Evolutionary conservation across 2,797 vertebrate genomes (phyloP), one percentile per base, ranked within the genome.

Genomic region (Glyptemys insculpta): DNA sequence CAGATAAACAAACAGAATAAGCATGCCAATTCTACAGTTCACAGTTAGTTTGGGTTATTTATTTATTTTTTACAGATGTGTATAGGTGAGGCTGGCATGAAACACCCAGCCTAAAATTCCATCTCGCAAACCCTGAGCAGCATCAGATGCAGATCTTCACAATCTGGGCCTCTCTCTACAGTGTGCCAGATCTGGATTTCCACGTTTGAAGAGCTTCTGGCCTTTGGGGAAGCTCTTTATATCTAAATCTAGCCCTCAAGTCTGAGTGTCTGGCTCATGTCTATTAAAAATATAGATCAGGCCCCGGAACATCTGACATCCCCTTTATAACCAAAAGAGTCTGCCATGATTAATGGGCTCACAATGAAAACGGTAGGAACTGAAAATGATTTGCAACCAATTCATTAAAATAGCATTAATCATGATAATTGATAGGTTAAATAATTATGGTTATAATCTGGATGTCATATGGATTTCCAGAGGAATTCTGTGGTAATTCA

Each of bases 361-460:
- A 90, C 93, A 97, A 91, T 96, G 96, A 95, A 98, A 98, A 98
- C 92, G 95, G 91, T 81, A 95, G 94, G 96, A 98, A 97, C 95
- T 93, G 96, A 98, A 98, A 98, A 97, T 96, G 68, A 98, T 98
- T 98, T 98, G 97, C 95, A 97, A 98, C 96, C 41, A 86, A 97
- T 98, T 98, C 97, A 97, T 98, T 98, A 98, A 96, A 97, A 97
- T 91, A 95, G 86, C 96, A 98, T 98, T 97, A 97, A 98, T 98
- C 97, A 98, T 87, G 78, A 91, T 98, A 98, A 98, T 95, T 98
- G 95, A 98, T 97, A 96, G 94, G 97, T 97, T 98, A 98, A 98
- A 98, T 98, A 98, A 98, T 98, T 98, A 98, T 90, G 96, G 92
- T 74, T 91, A 9, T 97, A 98, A 96, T 80, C 65, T 27, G 12